Evolutionary conservation across 2,797 vertebrate genomes (phyloP).

Genomic region (Liasis olivaceus): DNA sequence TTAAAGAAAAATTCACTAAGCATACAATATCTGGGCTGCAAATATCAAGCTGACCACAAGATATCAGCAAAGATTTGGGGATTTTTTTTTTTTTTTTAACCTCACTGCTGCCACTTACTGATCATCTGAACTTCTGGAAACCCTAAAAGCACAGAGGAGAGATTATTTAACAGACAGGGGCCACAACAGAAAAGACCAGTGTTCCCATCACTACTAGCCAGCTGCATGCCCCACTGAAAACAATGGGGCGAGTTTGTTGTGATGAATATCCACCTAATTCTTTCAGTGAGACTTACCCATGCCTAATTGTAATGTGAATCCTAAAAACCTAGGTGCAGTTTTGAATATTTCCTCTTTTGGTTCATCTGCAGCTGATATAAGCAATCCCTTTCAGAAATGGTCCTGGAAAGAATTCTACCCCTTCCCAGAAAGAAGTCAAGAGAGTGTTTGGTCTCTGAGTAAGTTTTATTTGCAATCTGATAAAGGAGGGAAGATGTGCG

Average conservation of each 20-base stretch:
- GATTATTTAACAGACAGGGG: neutral
- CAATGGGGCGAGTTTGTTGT: neutral
- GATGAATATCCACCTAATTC: neutral
- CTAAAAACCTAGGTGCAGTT: neutral
- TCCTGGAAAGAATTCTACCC: neutral
- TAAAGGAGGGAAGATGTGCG: neutral
- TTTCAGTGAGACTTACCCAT: neutral
- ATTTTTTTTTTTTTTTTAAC: neutral
- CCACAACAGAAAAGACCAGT: neutral
- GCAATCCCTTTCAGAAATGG: neutral
- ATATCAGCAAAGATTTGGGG: neutral
- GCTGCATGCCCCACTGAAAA: neutral
- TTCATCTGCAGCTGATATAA: neutral
- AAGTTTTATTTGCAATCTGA: slow-evolving; percentile 36
- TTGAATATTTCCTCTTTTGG: neutral
- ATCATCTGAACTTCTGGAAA: neutral
- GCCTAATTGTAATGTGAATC: neutral
- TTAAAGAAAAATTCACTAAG: neutral
- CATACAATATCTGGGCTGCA: neutral
- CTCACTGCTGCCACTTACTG: neutral
- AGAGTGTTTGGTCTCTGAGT: neutral
- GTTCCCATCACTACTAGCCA: neutral
- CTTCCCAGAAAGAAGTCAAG: neutral
- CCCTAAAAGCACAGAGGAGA: neutral
- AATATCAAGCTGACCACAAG: neutral